Evolutionary conservation across 2,888 invertebrate genomes (phyloP).

Genomic region (Andrena trimmerana): DNA sequence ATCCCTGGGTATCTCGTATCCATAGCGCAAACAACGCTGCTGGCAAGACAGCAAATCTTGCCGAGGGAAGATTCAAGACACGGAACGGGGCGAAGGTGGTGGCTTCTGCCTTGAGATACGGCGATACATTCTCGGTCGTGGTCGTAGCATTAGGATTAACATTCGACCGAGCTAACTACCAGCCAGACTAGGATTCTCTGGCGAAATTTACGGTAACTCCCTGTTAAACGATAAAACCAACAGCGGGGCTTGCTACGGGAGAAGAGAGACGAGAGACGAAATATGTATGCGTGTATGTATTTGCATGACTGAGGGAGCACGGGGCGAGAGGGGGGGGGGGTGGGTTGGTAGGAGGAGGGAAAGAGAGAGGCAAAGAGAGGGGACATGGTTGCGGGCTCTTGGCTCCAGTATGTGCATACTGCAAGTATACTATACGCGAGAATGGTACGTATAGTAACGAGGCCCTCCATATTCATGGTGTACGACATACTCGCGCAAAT

Average conservation of each 20-base stretch:
- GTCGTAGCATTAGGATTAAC: slow-evolving; percentile 72
- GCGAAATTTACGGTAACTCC: slow-evolving; percentile 77
- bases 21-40: slow-evolving; percentile 30
- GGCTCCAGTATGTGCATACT: slow-evolving; percentile 65
- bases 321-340: slow-evolving; percentile 16
- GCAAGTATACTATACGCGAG: slow-evolving; percentile 70
- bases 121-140: slow-evolving; percentile 61
- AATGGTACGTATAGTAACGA: slow-evolving; percentile 81
- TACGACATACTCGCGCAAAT: slow-evolving; percentile 81
- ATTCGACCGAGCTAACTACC: slow-evolving; percentile 75
- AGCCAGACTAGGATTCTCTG: slow-evolving; percentile 68
- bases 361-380: slow-evolving; percentile 48
- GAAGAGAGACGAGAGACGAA: slow-evolving; percentile 30
- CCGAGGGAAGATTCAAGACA: slow-evolving; percentile 51
- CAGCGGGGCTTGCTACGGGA: slow-evolving; percentile 66
- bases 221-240: slow-evolving; percentile 81
- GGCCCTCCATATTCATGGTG: slow-evolving; percentile 84
- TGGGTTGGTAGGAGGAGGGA: slow-evolving; percentile 10
- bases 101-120: slow-evolving; percentile 57
- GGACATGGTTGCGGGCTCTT: slow-evolving; percentile 57
- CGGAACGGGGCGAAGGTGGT: slow-evolving; percentile 48
- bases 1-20: slow-evolving; percentile 13
- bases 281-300: slow-evolving; percentile 50
- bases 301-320: slow-evolving; percentile 47
- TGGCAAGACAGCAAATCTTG: slow-evolving; percentile 39